Percentiles rank a stretch among this genome's conserved stretches.
Evolutionary conservation across 2,797 vertebrate species (phyloP).

Genomic region (Paedocypris micromegethes): DNA sequence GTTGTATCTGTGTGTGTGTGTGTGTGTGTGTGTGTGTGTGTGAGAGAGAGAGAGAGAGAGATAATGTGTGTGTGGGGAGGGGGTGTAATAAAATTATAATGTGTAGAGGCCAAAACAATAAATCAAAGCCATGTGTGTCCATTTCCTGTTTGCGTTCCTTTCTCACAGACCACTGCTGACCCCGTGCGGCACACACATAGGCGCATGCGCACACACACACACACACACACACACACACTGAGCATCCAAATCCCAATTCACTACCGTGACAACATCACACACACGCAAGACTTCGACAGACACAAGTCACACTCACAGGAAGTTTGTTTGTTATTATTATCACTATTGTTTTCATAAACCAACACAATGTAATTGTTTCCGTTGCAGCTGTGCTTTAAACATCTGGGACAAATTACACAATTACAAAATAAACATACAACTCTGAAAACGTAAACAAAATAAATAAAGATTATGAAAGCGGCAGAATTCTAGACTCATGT

Average conservation of each 20-base stretch:
- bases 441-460: constrained; percentile 50
- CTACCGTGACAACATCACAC: constrained; percentile 75
- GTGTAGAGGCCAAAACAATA: constrained; percentile 78
- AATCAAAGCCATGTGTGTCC: constrained; percentile 85
- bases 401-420: constrained; percentile 35
- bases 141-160: constrained; percentile 87
- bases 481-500: constrained; percentile 86
- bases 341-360: too few species aligned
- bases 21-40: constrained; percentile 14
- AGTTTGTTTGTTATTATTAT: constrained; percentile 55
- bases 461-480: constrained; percentile 86
- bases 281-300: constrained; percentile 80
- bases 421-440: not conserved
- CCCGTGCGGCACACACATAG: constrained; percentile 30
- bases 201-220: constrained; percentile 5
- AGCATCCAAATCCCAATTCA: constrained; percentile 50
- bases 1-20: constrained; percentile 1
- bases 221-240: constrained; percentile 9
- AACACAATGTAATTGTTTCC: too few species aligned
- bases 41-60: constrained; percentile 12
- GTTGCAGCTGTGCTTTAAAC: too few species aligned
- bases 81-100: constrained; percentile 77
- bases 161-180: constrained; percentile 69
- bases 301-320: constrained; percentile 76
- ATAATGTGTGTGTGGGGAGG: not conserved